phyloP scores from a whole-genome alignment of 2,888 invertebrate species.

The Baccha elongata region DNA sequence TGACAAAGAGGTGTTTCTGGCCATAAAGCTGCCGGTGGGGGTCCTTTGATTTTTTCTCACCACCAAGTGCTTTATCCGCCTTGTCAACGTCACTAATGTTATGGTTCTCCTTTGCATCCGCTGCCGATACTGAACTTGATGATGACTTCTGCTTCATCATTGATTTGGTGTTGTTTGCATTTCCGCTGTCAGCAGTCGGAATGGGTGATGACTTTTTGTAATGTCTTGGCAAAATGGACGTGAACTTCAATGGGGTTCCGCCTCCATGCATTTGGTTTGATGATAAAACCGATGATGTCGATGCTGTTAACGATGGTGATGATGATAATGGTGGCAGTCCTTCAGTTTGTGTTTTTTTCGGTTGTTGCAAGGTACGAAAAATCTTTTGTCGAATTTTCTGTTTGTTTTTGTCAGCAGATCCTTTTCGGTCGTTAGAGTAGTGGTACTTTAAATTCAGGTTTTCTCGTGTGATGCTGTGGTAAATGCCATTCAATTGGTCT shows the following conservation, averaged over 20 bases:
- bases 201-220: conserved; percentile 37
- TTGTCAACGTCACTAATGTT: conserved; percentile 62
- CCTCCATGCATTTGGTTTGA: conserved; percentile 32
- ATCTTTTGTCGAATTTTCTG: conserved; percentile 34
- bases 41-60: conserved; percentile 54
- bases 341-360: conserved; percentile 28
- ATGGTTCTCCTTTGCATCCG: conserved; percentile 39
- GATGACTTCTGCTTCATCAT: conserved; percentile 55
- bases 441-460: conserved; percentile 27
- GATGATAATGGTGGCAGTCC: conserved; percentile 35
- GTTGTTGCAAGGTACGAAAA: conserved; percentile 5
- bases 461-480: conserved; percentile 51
- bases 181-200: conserved; percentile 37
- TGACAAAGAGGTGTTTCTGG: conserved; percentile 48
- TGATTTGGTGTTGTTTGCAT: conserved; percentile 66
- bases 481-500: conserved; percentile 60
- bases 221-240: conserved; percentile 33
- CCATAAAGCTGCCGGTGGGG: conserved; percentile 20
- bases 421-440: conserved; percentile 21
- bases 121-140: conserved; percentile 48
- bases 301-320: conserved; percentile 43
- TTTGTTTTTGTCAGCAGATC: conserved; percentile 2
- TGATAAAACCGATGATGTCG: conserved; percentile 52
- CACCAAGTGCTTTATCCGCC: conserved; percentile 47
- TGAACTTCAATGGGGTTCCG: conserved; percentile 19